These are phyloP conservation scores for Epinephelus coioides DNA, from an alignment of 2,797 vertebrate species.

Conservation along the genomic window DNA sequence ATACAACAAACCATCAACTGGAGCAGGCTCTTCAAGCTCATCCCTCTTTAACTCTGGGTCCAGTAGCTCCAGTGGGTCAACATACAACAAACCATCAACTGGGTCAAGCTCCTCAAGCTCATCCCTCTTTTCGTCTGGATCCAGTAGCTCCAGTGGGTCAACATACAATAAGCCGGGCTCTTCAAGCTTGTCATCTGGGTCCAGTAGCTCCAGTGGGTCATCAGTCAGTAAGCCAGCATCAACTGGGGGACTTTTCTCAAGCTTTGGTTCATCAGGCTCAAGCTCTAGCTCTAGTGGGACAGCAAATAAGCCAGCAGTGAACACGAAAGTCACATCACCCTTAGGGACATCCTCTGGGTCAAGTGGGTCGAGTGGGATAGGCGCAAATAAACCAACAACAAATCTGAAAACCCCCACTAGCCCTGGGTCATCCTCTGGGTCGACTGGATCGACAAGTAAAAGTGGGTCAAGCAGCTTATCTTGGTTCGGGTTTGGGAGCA, in stretches of 20 bases:
- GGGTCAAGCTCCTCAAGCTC: slow-evolving; percentile 21
- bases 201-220: slow-evolving; percentile 9
- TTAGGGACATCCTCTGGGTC: slow-evolving; percentile 22
- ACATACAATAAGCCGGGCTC: slow-evolving; percentile 17
- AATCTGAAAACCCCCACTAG: slow-evolving; percentile 14
- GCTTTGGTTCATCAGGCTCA: slow-evolving; percentile 18
- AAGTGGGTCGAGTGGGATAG: slow-evolving; percentile 2
- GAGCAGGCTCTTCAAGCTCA: neutral
- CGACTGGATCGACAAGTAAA: slow-evolving; percentile 28
- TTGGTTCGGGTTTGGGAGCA: slow-evolving; percentile 32
- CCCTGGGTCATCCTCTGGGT: slow-evolving; percentile 3
- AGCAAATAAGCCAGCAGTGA: slow-evolving; percentile 36
- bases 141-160: slow-evolving; percentile 26
- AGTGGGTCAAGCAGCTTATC: neutral
- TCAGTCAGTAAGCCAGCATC: slow-evolving; percentile 39
- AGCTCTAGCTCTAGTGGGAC: slow-evolving; percentile 31
- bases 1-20: slow-evolving; percentile 17
- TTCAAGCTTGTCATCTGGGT: neutral
- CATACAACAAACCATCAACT: slow-evolving; percentile 16
- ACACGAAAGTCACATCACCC: neutral
- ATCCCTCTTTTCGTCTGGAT: slow-evolving; percentile 11
- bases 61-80: neutral
- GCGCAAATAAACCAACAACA: slow-evolving; percentile 41
- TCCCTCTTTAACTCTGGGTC: neutral
- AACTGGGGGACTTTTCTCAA: slow-evolving; percentile 18